These are phyloP conservation scores for Drosophila dunni DNA, from an alignment of 1,140 invertebrate species.

Conservation along the genomic window DNA sequence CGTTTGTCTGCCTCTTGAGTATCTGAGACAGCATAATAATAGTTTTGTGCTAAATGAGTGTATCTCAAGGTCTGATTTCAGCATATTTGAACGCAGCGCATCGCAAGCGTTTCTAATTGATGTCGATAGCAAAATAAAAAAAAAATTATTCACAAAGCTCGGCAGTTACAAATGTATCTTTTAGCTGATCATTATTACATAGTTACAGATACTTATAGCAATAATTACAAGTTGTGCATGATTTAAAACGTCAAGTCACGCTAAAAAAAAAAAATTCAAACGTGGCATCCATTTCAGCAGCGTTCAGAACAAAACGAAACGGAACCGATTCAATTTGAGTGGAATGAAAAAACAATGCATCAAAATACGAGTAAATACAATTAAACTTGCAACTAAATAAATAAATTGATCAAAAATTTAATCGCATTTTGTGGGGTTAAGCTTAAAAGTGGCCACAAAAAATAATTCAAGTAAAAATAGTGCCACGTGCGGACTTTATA, in stretches of 20 bases:
- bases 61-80: conserved; percentile 14
- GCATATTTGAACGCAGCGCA: conserved; percentile 5
- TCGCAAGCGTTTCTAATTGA: conserved; percentile 33
- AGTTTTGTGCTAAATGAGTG: conserved; percentile 4
- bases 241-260: conserved; percentile 41
- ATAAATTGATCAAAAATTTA: conserved; percentile 38
- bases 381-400: conserved; percentile 15
- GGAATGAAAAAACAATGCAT: conserved; percentile 6
- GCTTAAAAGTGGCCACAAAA: conserved; percentile 24
- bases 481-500: conserved; percentile 29
- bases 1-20: neutral
- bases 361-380: conserved; percentile 19
- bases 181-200: conserved; percentile 15
- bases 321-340: neutral
- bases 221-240: conserved; percentile 44
- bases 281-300: conserved; percentile 17
- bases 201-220: conserved; percentile 35
- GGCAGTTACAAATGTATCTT: conserved; percentile 32
- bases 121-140: conserved; percentile 19
- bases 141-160: conserved; percentile 13
- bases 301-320: conserved; percentile 1
- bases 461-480: neutral
- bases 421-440: conserved; percentile 30
- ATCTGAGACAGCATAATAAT: conserved; percentile 6
- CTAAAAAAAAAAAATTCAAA: conserved; percentile 23